These are phyloP conservation scores for Amblyjoppa fuscipennis DNA, from an alignment of 2,888 invertebrate species.

Conservation along the genomic window DNA sequence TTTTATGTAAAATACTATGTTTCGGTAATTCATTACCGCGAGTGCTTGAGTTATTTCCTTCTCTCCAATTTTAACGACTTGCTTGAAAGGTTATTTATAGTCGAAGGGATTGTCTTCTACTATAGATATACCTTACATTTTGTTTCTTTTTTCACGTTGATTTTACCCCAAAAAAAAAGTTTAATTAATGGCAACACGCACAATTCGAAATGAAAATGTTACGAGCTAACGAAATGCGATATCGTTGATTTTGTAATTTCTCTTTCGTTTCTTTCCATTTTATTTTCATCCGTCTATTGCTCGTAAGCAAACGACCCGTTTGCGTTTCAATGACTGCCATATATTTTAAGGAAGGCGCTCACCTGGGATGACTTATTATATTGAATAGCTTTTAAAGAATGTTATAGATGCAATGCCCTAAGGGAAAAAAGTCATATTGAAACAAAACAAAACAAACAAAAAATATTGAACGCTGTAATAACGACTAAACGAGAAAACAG, in stretches of 20 bases:
- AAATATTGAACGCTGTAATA: slow-evolving; percentile 75
- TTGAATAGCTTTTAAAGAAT: slow-evolving; percentile 83
- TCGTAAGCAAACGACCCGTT: slow-evolving; percentile 74
- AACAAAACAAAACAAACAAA: slow-evolving; percentile 71
- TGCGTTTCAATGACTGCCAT: slow-evolving; percentile 81
- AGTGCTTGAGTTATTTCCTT: neutral
- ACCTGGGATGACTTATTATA: slow-evolving; percentile 83
- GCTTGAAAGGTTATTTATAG: neutral
- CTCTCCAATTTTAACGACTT: neutral
- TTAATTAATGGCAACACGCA: slow-evolving; percentile 55
- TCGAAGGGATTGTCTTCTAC: slow-evolving; percentile 6
- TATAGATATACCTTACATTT: slow-evolving; percentile 2
- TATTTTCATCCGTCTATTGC: slow-evolving; percentile 47
- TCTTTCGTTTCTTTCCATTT: neutral
- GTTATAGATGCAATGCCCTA: slow-evolving; percentile 80
- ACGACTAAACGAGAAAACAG: slow-evolving; percentile 69
- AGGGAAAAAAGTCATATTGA: slow-evolving; percentile 76
- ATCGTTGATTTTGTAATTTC: slow-evolving; percentile 48
- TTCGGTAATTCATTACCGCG: slow-evolving; percentile 11
- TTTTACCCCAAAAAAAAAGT: slow-evolving; percentile 35
- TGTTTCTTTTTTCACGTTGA: slow-evolving; percentile 2
- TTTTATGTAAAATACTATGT: slow-evolving; percentile 39
- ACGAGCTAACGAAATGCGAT: slow-evolving; percentile 48
- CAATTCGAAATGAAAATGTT: slow-evolving; percentile 55
- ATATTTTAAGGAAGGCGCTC: slow-evolving; percentile 83